phyloP scores from a whole-genome alignment of 2,888 invertebrate genomes.

The Epinotia demarniana region DNA sequence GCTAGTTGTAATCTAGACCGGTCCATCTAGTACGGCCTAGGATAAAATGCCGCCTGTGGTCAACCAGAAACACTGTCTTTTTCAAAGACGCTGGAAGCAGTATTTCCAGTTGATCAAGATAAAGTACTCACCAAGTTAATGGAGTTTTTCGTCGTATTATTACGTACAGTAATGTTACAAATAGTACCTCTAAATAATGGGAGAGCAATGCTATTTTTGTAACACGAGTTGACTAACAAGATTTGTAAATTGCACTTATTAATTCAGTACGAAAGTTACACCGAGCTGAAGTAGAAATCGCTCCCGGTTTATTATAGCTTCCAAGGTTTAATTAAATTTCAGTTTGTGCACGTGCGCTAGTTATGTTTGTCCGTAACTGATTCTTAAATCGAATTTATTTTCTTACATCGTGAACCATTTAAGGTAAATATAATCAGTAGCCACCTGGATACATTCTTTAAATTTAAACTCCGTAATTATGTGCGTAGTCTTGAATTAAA shows the following conservation, averaged over 20 bases:
- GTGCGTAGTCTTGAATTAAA: too few species aligned
- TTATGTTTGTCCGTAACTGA: background rate
- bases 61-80: conserved; percentile 38
- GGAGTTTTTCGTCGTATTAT: background rate
- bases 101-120: conserved; percentile 33
- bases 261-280: background rate
- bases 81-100: conserved; percentile 22
- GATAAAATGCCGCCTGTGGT: conserved; percentile 31
- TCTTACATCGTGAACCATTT: background rate
- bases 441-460: too few species aligned
- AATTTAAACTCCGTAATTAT: too few species aligned
- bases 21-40: conserved; percentile 34
- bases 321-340: conserved; percentile 1
- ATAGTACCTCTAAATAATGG: too few species aligned
- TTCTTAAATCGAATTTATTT: background rate
- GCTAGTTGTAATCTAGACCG: conserved; percentile 35
- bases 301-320: conserved; percentile 1
- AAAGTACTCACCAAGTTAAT: conserved; percentile 24
- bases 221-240: background rate
- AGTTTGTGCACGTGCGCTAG: background rate
- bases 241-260: background rate
- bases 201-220: background rate
- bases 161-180: background rate
- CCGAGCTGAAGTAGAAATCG: background rate
- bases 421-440: background rate